Conservation (phyloP, 2,113 vertebrate genomes). For the Charina bottae region DNA sequence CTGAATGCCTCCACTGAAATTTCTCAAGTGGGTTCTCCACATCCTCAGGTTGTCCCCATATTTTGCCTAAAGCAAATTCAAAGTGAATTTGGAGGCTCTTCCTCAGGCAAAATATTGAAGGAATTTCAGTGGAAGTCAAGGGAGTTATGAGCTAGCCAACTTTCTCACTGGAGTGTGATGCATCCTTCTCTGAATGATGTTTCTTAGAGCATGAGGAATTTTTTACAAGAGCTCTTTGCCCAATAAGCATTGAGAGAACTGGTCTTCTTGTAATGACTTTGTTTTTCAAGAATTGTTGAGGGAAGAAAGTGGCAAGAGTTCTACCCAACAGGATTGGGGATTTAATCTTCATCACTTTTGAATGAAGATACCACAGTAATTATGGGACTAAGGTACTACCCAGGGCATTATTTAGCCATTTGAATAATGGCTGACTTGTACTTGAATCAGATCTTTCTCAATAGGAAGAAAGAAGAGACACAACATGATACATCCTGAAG, state of each 20-base stretch:
- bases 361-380: background rate
- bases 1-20: background rate
- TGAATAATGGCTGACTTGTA: background rate
- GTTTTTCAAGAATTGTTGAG: background rate
- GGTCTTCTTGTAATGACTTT: background rate
- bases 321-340: background rate
- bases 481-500: background rate
- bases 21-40: background rate
- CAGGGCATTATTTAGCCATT: background rate
- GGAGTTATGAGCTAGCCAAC: background rate
- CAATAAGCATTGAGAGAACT: background rate
- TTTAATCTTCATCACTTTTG: background rate
- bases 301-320: background rate
- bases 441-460: too few species aligned
- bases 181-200: background rate
- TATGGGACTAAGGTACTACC: background rate
- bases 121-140: background rate
- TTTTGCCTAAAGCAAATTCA: background rate
- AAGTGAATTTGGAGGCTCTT: background rate
- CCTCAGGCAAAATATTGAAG: background rate
- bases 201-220: background rate
- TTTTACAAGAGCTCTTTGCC: background rate
- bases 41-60: background rate
- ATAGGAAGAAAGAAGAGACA: background rate
- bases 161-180: background rate